Evolutionary conservation across 30 jellyfish, hydroid and myxozoan species (phyloP), one percentile per base, ranked within the genome.

Genomic region (Morbakka virulenta): DNA sequence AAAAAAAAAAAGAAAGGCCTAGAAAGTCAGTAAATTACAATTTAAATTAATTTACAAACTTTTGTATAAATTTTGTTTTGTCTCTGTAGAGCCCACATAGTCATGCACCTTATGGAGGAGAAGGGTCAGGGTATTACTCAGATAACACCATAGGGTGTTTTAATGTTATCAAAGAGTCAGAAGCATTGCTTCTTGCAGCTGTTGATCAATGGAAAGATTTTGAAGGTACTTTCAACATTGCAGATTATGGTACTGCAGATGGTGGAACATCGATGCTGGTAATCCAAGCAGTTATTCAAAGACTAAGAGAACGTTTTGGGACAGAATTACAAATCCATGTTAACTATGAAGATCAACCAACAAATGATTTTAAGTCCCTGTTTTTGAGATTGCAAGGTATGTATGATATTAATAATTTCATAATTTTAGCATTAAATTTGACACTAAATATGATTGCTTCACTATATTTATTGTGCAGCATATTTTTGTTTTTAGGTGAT

Each of bases 201-300:
- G 0, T 79, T 35, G 90, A 79, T n/a, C 65, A 32, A 4, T 26
- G 26, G 0, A 17, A 0, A 2, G 32, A 74, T 24, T 53, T 67
- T 11, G 24, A 53, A 9, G 77, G 33, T 52, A 30, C 83, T 17
- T 64, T 85, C 36, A 50, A 62, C 50, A 75, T 85, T 76, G 96
- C 96, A 14, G 88, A 85, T 72, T 85, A 85, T 50, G 96, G 96
- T 0, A 64, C 96, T 17, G 88, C 91, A 24, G 96, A 85, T 77
- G 96, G 96, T 0, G 96, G 96, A 32, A 75, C 88, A 0, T 85
- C 96, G 2, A 17, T 77, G 47, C 92, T 87, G 1, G 69, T 85
- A 6, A 53, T 85, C 0, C 22, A 35, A 11, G 31, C 31, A 24
- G 29, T 77, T 47, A 62, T 85, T 26, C 13, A 66, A 27, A 76